Conservation (phyloP, 1,140 invertebrate genomes). For the Carposina sasakii region DNA sequence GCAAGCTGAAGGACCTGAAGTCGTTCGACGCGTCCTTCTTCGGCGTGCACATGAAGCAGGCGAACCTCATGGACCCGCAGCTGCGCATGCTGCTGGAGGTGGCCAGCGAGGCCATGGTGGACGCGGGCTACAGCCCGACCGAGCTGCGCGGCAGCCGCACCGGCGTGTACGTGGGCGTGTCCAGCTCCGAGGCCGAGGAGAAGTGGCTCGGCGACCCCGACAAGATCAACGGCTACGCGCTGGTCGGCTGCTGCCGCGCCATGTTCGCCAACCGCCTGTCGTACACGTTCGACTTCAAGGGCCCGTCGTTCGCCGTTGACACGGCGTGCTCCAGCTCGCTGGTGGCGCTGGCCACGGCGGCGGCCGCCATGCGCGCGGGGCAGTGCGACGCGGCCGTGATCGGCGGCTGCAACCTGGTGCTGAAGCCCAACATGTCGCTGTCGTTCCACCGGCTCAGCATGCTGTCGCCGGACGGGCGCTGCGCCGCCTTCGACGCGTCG, state of each 20-base stretch:
- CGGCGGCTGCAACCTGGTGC: conserved; percentile 85
- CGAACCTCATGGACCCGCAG: conserved; percentile 96
- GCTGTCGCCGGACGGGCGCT: conserved; percentile 89
- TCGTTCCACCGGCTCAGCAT: conserved; percentile 95
- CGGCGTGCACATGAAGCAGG: conserved; percentile 94
- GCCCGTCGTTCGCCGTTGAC: conserved; percentile 94
- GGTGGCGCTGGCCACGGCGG: conserved; percentile 90
- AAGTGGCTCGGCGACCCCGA: conserved; percentile 83
- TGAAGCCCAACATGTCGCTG: conserved; percentile 92
- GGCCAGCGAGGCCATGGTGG: conserved; percentile 95
- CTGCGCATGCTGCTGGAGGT: conserved; percentile 91
- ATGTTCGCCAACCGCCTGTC: conserved; percentile 98
- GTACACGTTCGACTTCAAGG: conserved; percentile 93
- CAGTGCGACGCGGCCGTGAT: conserved; percentile 95
- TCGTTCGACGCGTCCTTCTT: conserved; percentile 96
- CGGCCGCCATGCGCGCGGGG: conserved; percentile 85
- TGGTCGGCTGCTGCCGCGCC: conserved; percentile 92
- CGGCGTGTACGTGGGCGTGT: conserved; percentile 93
- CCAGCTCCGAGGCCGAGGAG: conserved; percentile 89
- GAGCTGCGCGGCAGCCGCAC: conserved; percentile 88
- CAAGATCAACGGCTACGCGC: conserved; percentile 90
- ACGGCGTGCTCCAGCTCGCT: conserved; percentile 96
- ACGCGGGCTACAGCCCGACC: conserved; percentile 89
- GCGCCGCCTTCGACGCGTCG: conserved; percentile 93
- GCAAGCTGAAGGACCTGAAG: conserved; percentile 91